Evolutionary conservation across 35 echinoderm and acorn worm genomes (phyloP).

Genomic region (Holothuria glaberrima): DNA sequence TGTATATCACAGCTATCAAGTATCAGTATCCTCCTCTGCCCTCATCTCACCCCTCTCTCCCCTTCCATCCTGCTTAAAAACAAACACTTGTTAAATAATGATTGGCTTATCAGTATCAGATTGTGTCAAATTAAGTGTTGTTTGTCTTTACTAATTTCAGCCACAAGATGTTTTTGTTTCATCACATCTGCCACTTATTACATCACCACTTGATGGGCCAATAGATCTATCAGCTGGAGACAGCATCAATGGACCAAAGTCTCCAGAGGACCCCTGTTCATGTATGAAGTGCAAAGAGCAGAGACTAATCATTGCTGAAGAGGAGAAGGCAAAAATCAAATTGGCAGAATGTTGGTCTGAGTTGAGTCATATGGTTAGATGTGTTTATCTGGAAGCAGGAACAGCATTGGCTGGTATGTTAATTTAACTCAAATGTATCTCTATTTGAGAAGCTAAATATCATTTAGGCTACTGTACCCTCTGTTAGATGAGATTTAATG

Average conservation of each 20-base stretch:
- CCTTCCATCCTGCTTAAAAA: no score
- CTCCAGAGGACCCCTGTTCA: conserved; percentile 67
- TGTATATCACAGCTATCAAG: no score
- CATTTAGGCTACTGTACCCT: no score
- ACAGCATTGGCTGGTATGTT: conserved; percentile 90
- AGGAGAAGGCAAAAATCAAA: conserved; percentile 85
- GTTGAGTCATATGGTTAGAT: conserved; percentile 88
- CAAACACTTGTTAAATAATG: no score
- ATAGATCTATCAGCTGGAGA: conserved; percentile 57
- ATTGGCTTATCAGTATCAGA: no score
- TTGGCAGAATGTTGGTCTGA: conserved; percentile 91
- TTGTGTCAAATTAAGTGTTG: no score
- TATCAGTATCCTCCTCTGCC: no score
- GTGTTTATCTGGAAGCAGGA: conserved; percentile 86
- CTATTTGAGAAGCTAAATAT: background rate
- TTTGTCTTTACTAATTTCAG: conserved; percentile 20
- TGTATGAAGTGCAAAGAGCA: conserved; percentile 87
- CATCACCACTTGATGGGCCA: conserved; percentile 69
- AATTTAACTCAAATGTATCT: no score
- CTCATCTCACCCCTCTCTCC: no score
- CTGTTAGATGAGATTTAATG: no score
- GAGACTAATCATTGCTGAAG: conserved; percentile 84
- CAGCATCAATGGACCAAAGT: conserved; percentile 7
- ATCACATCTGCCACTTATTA: conserved; percentile 69
- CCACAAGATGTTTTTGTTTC: conserved; percentile 84